Conservation (phyloP, 1,140 invertebrate species). For the Eueides isabella region DNA sequence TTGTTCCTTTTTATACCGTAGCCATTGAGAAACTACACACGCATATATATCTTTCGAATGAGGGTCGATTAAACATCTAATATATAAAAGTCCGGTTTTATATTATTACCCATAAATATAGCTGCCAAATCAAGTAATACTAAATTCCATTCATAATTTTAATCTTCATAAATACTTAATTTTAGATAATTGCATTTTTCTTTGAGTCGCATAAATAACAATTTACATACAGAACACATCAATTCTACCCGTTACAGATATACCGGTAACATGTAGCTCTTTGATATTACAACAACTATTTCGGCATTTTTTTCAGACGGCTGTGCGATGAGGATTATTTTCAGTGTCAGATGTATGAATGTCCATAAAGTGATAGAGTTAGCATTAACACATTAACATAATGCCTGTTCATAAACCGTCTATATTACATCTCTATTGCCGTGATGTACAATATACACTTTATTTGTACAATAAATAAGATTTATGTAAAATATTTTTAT, state of each 20-base stretch:
- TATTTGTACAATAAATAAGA: neutral
- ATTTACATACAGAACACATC: neutral
- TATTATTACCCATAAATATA: conserved; percentile 4
- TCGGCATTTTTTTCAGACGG: conserved; percentile 77
- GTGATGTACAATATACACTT: conserved; percentile 29
- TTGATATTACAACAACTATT: conserved; percentile 81
- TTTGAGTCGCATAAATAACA: too few species aligned
- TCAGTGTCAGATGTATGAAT: conserved; percentile 80
- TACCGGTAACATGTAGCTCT: conserved; percentile 52
- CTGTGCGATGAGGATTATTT: conserved; percentile 77
- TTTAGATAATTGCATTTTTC: neutral
- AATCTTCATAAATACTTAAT: neutral
- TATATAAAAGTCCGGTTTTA: conserved; percentile 1
- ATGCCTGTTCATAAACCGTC: conserved; percentile 68
- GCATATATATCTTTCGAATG: conserved; percentile 39
- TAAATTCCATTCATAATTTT: neutral
- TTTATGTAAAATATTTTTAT: conserved; percentile 13
- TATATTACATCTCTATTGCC: conserved; percentile 37
- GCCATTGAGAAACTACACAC: conserved; percentile 74
- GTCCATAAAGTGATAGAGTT: conserved; percentile 75
- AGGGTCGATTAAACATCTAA: neutral
- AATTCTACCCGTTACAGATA: neutral
- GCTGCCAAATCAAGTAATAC: neutral
- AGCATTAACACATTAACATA: conserved; percentile 79
- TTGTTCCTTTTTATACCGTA: conserved; percentile 57